phyloP scores from a whole-genome alignment of 2,888 invertebrate genomes.

The Mellilla xanthometata region DNA sequence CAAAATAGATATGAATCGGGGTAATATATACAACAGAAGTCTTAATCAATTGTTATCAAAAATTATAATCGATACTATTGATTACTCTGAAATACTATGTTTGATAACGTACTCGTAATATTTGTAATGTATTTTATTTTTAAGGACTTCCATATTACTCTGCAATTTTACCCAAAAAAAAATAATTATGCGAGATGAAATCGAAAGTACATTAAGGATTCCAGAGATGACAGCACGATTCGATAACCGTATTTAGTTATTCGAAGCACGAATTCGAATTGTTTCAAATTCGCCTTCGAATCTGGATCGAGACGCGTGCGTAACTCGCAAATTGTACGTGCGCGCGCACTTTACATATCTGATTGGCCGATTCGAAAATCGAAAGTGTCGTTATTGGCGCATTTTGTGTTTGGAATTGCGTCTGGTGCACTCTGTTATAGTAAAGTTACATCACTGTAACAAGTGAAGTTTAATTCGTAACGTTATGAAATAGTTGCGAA shows the following conservation, averaged over 20 bases:
- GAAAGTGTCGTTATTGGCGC: constrained; percentile 55
- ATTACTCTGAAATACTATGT: no score
- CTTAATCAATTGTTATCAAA: constrained; percentile 5
- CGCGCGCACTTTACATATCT: constrained; percentile 23
- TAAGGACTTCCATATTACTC: no score
- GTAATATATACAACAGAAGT: constrained; percentile 9
- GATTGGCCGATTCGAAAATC: constrained; percentile 50
- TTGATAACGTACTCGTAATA: no score
- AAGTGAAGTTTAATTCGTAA: constrained; percentile 30
- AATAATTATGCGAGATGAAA: constrained; percentile 44
- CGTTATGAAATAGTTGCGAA: constrained; percentile 60
- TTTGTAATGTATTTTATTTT: no score
- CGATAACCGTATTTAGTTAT: constrained; percentile 46
- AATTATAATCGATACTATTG: no score
- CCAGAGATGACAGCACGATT: constrained; percentile 33
- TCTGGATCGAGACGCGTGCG: constrained; percentile 27
- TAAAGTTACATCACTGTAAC: constrained; percentile 41
- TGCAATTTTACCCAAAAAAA: no score
- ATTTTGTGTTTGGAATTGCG: constrained; percentile 47
- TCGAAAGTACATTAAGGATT: constrained; percentile 61
- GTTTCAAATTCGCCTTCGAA: constrained; percentile 30
- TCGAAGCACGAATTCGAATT: constrained; percentile 47
- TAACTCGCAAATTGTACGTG: constrained; percentile 18
- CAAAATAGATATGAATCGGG: no score
- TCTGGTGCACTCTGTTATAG: constrained; percentile 37